Evolutionary conservation across 2,113 vertebrate genomes (phyloP), one percentile per base, ranked within the genome.

Genomic region (Piaya cayana): DNA sequence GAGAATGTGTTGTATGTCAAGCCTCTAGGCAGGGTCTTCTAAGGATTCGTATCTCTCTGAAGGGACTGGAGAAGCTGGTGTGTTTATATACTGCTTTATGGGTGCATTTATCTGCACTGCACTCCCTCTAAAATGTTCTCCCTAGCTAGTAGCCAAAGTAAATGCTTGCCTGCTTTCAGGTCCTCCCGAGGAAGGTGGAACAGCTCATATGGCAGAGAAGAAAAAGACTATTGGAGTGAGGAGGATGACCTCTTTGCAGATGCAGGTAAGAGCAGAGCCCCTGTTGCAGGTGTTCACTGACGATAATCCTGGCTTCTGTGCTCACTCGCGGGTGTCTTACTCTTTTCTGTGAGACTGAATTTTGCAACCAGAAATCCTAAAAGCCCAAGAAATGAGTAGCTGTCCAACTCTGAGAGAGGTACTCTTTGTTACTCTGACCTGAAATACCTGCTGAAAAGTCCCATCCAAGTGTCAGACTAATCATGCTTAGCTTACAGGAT

Each of bases 211-310:
- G 90, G 88, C 3, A 32, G 74, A 2, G 98, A 98, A 92, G 96
- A 95, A 36, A 98, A 97, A 34, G 98, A 98, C 18, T 95, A 36
- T 0, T 98, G 98, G 98, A 93, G 87, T 4, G 98, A 97, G 1
- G 98, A 98, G 64, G 98, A 98, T 0, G 95, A 98, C 4, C 94
- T 98, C 29, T 98, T 98, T 42, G 37, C 85, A 4, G 91, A 94
- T 47, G 70, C 50, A 3, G 90, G 98, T 98, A 92, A 92, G 97
- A 60, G 9, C 63, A 12, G 27, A 87, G 32, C 37, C 34, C 53
- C 34, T 86, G 15, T 14, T 32, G 32, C 22, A 11, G 55, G 11
- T 17, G 8, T 30, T 82, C 27, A 23, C 4, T 39, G 43, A 12
- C 63, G 50, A 17, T 71, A 7, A 11, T 36, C 50, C 39, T 68